Conservation (phyloP, 1,140 invertebrate genomes). For the Euwallacea fornicatus region DNA sequence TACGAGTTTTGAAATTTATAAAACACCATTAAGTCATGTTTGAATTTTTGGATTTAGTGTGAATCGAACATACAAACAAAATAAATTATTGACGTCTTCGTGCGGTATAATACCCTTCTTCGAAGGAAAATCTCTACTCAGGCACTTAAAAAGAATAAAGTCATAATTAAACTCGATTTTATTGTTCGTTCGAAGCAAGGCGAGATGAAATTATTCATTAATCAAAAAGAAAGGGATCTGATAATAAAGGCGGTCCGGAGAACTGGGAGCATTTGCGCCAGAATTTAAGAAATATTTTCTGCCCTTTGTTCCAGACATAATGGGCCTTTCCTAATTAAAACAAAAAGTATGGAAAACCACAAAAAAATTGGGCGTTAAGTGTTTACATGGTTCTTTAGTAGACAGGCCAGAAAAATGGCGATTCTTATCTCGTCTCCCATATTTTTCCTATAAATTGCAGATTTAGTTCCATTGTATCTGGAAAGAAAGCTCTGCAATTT, state of each 20-base stretch:
- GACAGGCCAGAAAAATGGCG: too few species aligned
- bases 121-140: neutral
- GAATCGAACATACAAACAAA: too few species aligned
- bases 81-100: neutral
- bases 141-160: constrained; percentile 9
- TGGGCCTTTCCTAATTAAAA: constrained; percentile 11
- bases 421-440: too few species aligned
- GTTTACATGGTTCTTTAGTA: too few species aligned
- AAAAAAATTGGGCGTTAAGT: neutral
- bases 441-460: too few species aligned
- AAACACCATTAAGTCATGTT: too few species aligned
- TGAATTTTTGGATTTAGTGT: too few species aligned
- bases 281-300: constrained; percentile 12
- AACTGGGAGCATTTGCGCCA: neutral
- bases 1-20: too few species aligned
- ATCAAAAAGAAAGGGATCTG: constrained; percentile 13
- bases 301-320: constrained; percentile 4
- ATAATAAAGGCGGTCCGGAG: constrained; percentile 1
- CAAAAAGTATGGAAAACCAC: constrained; percentile 1
- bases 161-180: constrained; percentile 15
- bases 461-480: too few species aligned
- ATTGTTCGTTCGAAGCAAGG: constrained; percentile 2
- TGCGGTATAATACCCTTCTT: neutral
- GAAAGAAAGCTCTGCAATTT: too few species aligned
- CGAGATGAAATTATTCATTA: constrained; percentile 15